phyloP scores from a whole-genome alignment of 2,888 invertebrate species.

The Machimus atricapillus region DNA sequence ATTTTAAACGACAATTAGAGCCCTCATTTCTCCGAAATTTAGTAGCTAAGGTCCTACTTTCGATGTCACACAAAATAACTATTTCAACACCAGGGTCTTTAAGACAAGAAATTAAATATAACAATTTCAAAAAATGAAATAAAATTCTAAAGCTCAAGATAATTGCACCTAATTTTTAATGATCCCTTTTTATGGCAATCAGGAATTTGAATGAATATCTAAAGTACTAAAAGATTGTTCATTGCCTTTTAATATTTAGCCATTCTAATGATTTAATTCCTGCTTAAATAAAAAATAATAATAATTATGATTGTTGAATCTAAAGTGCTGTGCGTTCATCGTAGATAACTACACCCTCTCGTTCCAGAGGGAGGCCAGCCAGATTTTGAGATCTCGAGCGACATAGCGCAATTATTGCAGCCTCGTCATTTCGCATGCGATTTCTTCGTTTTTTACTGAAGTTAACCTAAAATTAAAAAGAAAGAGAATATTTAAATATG shows the following conservation, averaged over 20 bases:
- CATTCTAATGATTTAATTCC: background rate
- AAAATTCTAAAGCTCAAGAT: background rate
- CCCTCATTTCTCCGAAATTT: background rate
- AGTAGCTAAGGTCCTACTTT: background rate
- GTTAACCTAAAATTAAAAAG: slow-evolving; percentile 67
- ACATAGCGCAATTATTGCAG: slow-evolving; percentile 78
- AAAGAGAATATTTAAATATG: background rate
- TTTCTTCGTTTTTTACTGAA: slow-evolving; percentile 81
- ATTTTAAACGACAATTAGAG: background rate
- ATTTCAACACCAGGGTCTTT: background rate
- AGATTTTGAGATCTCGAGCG: slow-evolving; percentile 74
- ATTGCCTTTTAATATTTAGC: background rate
- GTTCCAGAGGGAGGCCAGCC: slow-evolving; percentile 59
- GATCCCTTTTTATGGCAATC: background rate
- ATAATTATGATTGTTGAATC: slow-evolving; percentile 43
- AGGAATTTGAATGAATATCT: background rate
- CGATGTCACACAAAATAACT: background rate
- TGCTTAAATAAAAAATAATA: background rate
- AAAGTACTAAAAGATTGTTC: background rate
- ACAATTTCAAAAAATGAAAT: background rate
- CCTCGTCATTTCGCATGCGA: slow-evolving; percentile 82
- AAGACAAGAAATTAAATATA: background rate
- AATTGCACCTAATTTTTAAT: background rate
- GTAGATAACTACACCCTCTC: slow-evolving; percentile 80
- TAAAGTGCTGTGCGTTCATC: slow-evolving; percentile 81